Evolutionary conservation across 2,797 vertebrate genomes (phyloP), one percentile per base, ranked within the genome.

Genomic region (Tragelaphus oryx): DNA sequence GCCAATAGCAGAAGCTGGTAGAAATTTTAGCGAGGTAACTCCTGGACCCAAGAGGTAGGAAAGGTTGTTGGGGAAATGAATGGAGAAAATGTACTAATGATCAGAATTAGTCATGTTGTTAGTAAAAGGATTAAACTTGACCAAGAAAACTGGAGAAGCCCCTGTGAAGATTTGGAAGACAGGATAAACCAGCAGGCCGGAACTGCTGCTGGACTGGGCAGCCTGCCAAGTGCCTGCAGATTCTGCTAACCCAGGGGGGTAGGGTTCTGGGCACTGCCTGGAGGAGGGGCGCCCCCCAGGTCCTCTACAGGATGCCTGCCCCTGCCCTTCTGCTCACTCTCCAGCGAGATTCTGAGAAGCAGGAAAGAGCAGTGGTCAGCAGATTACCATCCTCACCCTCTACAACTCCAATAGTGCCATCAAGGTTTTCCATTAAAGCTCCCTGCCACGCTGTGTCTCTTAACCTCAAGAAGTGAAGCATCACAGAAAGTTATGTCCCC

Each of bases 361-460:
- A 96, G 54, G 82, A 33, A 96, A 96, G 99, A 98, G 97, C 99
- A 99, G 85, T 98, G 98, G n/a, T 98, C 99, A 96, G 98, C 98
- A 41, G 99, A 99, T 98, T 94, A 99, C 98, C 41, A 98, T 99
- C 93, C 98, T 99, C 97, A 99, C 99, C 97, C 98, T 99, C 96
- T 99, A 99, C 95, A 99, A 98, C 97, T 99, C 99, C 22, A 98
- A 99, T 97, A 98, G 97, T 30, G 96, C 95, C 92, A 98, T 52
- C 5, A 98, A 99, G 57, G 95, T 96, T 2, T 96, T 98, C 96
- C 90, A 98, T 98, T 95, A 97, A 97, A 91, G 95, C 97, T 26
- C 98, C 98, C 94, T 98, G 95, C n/a, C 83, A 95, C 81, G 84
- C 57, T 62, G 97, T 95, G 95, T 96, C 96, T 89, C 98, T 99